phyloP scores from a whole-genome alignment of 2,797 vertebrate species.

The Smutsia gigantea region DNA sequence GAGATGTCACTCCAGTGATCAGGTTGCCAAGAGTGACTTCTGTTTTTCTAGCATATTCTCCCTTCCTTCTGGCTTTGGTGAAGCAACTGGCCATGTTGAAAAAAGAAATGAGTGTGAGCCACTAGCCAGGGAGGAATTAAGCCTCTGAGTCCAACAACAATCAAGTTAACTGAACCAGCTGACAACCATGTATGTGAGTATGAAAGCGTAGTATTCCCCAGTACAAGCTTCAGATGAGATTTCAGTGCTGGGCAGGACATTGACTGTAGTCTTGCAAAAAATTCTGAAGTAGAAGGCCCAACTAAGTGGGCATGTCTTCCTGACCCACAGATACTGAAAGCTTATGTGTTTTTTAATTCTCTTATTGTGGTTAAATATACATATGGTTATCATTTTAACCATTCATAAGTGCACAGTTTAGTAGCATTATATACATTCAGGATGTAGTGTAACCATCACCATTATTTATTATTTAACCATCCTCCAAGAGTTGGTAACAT shows the following conservation, averaged over 20 bases:
- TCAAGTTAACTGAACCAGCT: background rate
- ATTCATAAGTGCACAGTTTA: background rate
- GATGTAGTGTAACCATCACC: background rate
- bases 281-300: background rate
- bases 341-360: background rate
- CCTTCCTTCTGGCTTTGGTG: background rate
- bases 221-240: background rate
- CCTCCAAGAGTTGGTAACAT: background rate
- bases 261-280: background rate
- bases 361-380: background rate
- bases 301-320: background rate
- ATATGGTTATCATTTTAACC: background rate
- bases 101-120: background rate
- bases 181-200: background rate
- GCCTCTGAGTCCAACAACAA: background rate
- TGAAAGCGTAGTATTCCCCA: background rate
- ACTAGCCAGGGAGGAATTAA: background rate
- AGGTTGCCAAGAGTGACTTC: background rate
- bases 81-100: background rate
- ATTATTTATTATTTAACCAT: background rate
- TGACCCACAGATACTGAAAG: background rate
- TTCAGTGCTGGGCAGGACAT: background rate
- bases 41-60: background rate
- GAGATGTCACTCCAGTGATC: background rate
- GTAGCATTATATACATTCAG: background rate